A percentile compares a stretch with the other conserved stretches of the same genome.
These are phyloP conservation scores for Saturnia pavonia DNA, from an alignment of 2,888 invertebrate species.

Conservation along the genomic window DNA sequence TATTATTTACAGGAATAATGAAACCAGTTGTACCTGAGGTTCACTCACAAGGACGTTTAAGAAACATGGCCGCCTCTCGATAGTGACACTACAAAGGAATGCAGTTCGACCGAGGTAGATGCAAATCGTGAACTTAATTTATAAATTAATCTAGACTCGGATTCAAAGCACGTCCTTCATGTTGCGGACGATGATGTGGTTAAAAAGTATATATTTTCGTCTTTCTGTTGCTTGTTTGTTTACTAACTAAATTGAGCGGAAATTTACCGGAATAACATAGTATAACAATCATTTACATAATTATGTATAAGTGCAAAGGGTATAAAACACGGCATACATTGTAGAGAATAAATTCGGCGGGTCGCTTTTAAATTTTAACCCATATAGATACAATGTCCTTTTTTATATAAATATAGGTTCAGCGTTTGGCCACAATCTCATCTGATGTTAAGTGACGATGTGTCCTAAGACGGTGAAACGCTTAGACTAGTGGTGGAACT, in stretches of 20 bases:
- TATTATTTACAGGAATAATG: background rate
- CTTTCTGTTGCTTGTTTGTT: background rate
- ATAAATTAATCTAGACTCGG: background rate
- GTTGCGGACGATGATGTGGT: background rate
- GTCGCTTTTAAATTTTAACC: background rate
- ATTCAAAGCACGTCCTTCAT: slow-evolving; percentile 5
- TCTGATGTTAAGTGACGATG: too few relatives aligned
- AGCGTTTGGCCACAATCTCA: too few relatives aligned
- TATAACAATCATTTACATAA: background rate
- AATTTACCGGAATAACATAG: background rate
- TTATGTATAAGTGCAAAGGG: background rate
- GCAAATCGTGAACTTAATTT: slow-evolving; percentile 6
- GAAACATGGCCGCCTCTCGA: background rate
- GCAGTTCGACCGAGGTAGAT: slow-evolving; percentile 8
- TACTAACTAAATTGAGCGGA: background rate
- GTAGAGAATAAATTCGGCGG: background rate
- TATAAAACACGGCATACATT: background rate
- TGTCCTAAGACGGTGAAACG: too few relatives aligned
- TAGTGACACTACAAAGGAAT: background rate
- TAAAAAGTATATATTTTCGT: background rate
- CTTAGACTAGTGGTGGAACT: too few relatives aligned
- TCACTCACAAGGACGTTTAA: slow-evolving; percentile 7
- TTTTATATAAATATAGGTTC: too few relatives aligned
- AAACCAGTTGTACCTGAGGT: background rate
- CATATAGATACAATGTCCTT: background rate